Percentiles rank a stretch among this genome's conserved stretches.
phyloP scores from a whole-genome alignment of 2,888 invertebrate genomes.

The Cheilosia vulpina region DNA sequence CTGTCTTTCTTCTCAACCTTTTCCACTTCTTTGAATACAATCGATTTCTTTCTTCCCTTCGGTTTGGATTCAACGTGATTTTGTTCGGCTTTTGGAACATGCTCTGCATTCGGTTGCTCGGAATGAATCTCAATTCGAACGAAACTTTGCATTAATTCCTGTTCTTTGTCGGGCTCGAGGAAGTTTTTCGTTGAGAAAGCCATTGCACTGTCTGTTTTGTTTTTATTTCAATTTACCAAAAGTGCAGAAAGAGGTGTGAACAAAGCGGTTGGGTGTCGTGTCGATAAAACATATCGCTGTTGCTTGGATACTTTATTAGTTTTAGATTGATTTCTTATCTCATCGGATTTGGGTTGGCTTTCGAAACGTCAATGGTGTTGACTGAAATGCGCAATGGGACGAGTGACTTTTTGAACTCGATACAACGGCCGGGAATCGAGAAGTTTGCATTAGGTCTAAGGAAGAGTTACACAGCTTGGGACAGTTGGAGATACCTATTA shows the following conservation, averaged over 20 bases:
- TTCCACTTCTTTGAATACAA: slow-evolving; percentile 73
- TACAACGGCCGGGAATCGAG: no score
- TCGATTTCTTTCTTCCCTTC: slow-evolving; percentile 69
- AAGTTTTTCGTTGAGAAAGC: slow-evolving; percentile 85
- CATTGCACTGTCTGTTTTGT: slow-evolving; percentile 76
- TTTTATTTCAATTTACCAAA: not conserved
- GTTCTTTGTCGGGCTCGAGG: slow-evolving; percentile 88
- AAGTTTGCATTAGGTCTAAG: no score
- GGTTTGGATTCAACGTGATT: slow-evolving; percentile 57
- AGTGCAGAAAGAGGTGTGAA: not conserved
- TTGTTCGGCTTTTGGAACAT: slow-evolving; percentile 64
- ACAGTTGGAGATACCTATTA: no score
- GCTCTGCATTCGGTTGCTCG: slow-evolving; percentile 84
- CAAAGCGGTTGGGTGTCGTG: slow-evolving; percentile 20
- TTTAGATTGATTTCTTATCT: slow-evolving; percentile 14
- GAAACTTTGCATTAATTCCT: slow-evolving; percentile 92
- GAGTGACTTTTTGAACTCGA: not conserved
- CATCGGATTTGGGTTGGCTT: not conserved
- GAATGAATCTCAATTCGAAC: slow-evolving; percentile 88
- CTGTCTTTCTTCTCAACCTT: slow-evolving; percentile 76
- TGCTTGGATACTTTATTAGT: slow-evolving; percentile 42
- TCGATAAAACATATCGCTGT: slow-evolving; percentile 45
- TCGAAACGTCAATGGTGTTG: not conserved
- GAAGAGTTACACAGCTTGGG: no score
- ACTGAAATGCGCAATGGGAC: not conserved